A percentile compares a stretch with the other conserved stretches of the same genome.
Conservation (phyloP, 2,888 invertebrate genomes). For the Dryadula phaetusa region DNA sequence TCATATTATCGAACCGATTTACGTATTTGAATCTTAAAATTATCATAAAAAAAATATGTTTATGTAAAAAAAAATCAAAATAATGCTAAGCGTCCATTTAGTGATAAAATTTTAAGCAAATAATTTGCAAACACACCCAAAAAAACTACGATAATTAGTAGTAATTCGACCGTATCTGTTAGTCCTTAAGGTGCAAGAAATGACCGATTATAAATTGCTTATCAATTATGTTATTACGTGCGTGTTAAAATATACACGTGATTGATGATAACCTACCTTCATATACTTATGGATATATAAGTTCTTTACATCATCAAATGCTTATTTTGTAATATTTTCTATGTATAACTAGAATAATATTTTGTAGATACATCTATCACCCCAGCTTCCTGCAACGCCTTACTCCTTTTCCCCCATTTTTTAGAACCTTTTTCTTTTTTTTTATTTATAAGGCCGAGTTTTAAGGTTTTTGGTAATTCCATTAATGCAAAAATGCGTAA, state of each 20-base stretch:
- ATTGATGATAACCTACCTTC: neutral
- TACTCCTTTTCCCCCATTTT: too few species aligned
- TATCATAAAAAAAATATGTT: neutral
- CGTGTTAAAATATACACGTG: neutral
- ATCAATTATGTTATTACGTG: neutral
- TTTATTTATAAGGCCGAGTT: too few species aligned
- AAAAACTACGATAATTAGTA: neutral
- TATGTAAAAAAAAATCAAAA: neutral
- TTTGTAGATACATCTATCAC: too few species aligned
- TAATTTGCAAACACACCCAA: constrained; percentile 7
- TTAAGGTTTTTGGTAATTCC: too few species aligned
- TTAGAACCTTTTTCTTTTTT: too few species aligned
- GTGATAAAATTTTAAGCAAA: neutral
- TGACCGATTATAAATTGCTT: constrained; percentile 1
- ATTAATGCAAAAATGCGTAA: too few species aligned
- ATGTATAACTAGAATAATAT: too few species aligned
- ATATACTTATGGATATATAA: neutral
- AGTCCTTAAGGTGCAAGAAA: neutral
- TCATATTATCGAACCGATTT: neutral
- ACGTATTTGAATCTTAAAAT: neutral
- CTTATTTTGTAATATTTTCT: too few species aligned
- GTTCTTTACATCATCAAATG: too few species aligned
- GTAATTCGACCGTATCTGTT: neutral
- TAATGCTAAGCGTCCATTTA: neutral
- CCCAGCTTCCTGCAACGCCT: too few species aligned